phyloP scores from a whole-genome alignment of 2,888 invertebrate genomes.

The Xestia sexstrigata region DNA sequence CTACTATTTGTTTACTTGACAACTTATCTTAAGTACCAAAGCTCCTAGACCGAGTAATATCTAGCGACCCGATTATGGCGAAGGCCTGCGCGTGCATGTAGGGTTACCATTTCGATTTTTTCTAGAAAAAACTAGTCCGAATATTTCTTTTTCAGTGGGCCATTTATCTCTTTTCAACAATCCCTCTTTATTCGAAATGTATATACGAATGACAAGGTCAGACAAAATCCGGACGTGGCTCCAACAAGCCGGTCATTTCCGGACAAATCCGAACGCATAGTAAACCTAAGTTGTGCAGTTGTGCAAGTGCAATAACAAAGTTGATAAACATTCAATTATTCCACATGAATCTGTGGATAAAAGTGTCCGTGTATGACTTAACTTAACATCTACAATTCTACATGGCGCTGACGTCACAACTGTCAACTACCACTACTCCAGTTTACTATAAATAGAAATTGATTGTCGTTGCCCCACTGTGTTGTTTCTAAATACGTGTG shows the following conservation, averaged over 20 bases:
- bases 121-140: too few species aligned
- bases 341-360: slow-evolving; percentile 62
- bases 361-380: slow-evolving; percentile 42
- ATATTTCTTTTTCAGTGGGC: not conserved
- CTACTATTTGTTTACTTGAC: slow-evolving; percentile 15
- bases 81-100: slow-evolving; percentile 3
- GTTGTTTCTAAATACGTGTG: slow-evolving; percentile 13
- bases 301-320: slow-evolving; percentile 36
- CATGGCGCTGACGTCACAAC: slow-evolving; percentile 48
- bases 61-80: slow-evolving; percentile 19
- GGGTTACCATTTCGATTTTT: not conserved
- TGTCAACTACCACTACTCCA: slow-evolving; percentile 45
- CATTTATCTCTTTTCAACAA: not conserved
- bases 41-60: slow-evolving; percentile 18
- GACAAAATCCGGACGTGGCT: not conserved
- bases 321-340: slow-evolving; percentile 64
- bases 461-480: slow-evolving; percentile 37
- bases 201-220: not conserved
- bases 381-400: slow-evolving; percentile 45
- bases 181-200: not conserved
- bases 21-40: slow-evolving; percentile 23
- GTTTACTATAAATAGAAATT: slow-evolving; percentile 41
- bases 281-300: not conserved
- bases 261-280: not conserved
- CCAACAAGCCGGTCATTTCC: not conserved